Evolutionary conservation across 1,140 invertebrate species (phyloP), one percentile per base, ranked within the genome.

Genomic region (Papilio helenus): DNA sequence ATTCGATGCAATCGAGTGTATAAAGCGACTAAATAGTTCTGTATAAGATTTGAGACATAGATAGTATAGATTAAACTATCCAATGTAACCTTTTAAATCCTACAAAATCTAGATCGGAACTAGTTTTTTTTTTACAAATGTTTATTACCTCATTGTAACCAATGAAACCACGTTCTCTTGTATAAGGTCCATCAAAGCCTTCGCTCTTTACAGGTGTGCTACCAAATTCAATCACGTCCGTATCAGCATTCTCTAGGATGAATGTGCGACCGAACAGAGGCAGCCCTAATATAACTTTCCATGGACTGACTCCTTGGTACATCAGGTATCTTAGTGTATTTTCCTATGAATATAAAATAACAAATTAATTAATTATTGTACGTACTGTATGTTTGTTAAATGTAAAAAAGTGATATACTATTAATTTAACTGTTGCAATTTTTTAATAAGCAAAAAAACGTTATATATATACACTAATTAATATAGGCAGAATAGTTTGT

Each of bases 71-170:
- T n/a, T 55, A 55, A 1, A 9, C 7, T 10, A 9, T 20, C 2
- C 8, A 20, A 8, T 49, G 10, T 18, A 55, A 7, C 8, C 8
- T 55, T n/a, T 55, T 55, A 7, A 18, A 51, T 51, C 16, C 18
- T 7, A 71, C 23, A 5, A n/a, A 55, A n/a, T 55, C 51, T 2
- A 20, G 18, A 9, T 7, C n/a, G n/a, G 20, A n/a, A 39, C n/a
- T 14, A 2, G 34, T 72, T 44, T 44, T 23, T 44, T 44, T 23
- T 14, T n/a, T 42, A 42, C 42, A 12, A 72, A 20, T 42, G 3
- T 72, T 72, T 72, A 10, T 23, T 90, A 97, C 97, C 95, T 98
- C 98, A 92, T 98, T 98, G 87, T 98, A 99, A 20, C 98, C 97
- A 89, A 98, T 96, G 83, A 98, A 98, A 1, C 98, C 98, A 85